phyloP scores from a whole-genome alignment of 2,888 invertebrate genomes.

The Drosophila nigricruria region DNA sequence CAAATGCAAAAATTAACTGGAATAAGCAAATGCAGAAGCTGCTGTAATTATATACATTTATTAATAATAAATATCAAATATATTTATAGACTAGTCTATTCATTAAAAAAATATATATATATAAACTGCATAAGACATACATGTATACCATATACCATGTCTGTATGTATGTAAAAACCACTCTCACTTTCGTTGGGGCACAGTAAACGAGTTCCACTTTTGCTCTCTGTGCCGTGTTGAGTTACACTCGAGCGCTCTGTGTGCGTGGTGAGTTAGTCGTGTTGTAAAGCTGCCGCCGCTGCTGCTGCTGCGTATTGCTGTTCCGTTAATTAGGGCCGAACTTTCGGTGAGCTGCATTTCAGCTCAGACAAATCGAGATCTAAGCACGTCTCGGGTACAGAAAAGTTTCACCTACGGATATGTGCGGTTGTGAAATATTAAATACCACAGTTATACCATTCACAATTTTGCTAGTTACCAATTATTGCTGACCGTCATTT shows the following conservation, averaged over 20 bases:
- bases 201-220: slow-evolving; percentile 71
- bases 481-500: slow-evolving; percentile 1
- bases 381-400: slow-evolving; percentile 56
- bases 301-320: slow-evolving; percentile 49
- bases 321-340: slow-evolving; percentile 66
- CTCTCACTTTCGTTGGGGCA: slow-evolving; percentile 72
- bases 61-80: not conserved
- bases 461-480: not conserved
- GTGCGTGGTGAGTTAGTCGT: slow-evolving; percentile 57
- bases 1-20: not conserved
- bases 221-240: slow-evolving; percentile 52
- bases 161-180: slow-evolving; percentile 32
- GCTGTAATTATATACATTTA: not conserved
- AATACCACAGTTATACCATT: slow-evolving; percentile 17
- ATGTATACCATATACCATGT: not conserved
- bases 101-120: not conserved
- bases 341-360: slow-evolving; percentile 64
- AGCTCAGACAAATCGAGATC: slow-evolving; percentile 63
- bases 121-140: not conserved
- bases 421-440: slow-evolving; percentile 61
- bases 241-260: slow-evolving; percentile 64
- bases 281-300: slow-evolving; percentile 56
- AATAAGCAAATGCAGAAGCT: slow-evolving; percentile 3
- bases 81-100: not conserved
- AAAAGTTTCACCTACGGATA: slow-evolving; percentile 70